Evolutionary conservation across 2,888 invertebrate species (phyloP), one percentile per base, ranked within the genome.

Genomic region (Stomorhina lunata): DNA sequence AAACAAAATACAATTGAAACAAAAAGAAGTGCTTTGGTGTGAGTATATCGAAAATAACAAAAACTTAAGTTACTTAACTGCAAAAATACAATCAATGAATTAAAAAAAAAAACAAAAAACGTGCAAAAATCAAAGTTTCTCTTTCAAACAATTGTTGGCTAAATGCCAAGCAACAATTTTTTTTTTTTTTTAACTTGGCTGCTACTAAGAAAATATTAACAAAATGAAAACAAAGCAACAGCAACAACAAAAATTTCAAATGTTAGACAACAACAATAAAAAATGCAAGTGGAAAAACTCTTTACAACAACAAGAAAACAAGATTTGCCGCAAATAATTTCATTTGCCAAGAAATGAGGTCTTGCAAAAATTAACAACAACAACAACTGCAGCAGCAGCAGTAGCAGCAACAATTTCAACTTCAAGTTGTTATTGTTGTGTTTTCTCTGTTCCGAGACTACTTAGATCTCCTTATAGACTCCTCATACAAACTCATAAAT

Each of bases 271-370:
- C 63, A 78, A 37, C 55, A 78, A 68, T 40, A 65, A 73, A 81
- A 73, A 82, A 79, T 82, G 75, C 75, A 82, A 82, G 79, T 79
- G 82, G 79, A 79, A 79, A 82, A 82, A 71, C 73, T 69, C 40
- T 77, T 71, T 71, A n/a, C 55, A 79, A 78, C 65, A 82, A 66
- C 57, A 75, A 75, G n/a, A n/a, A 50, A 80, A 66, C 50, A 73
- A 63, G 48, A 57, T 75, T 69, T 69, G 75, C 63, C 25, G 63
- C 65, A 69, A 76, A 57, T 82, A 82, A 79, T 82, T 79, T 79
- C 78, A 79, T 82, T 82, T 82, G 79, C 65, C 82, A 79, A 75
- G 82, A 82, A 82, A 82, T 55, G 82, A 75, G 79, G 82, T 79
- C 82, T 82, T 79, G 78, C 76, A 59, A 71, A 82, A 79, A 82